Percentiles rank a stretch among this genome's conserved stretches.
Conservation (phyloP, 2,113 vertebrate genomes). For the Pipra filicauda region DNA sequence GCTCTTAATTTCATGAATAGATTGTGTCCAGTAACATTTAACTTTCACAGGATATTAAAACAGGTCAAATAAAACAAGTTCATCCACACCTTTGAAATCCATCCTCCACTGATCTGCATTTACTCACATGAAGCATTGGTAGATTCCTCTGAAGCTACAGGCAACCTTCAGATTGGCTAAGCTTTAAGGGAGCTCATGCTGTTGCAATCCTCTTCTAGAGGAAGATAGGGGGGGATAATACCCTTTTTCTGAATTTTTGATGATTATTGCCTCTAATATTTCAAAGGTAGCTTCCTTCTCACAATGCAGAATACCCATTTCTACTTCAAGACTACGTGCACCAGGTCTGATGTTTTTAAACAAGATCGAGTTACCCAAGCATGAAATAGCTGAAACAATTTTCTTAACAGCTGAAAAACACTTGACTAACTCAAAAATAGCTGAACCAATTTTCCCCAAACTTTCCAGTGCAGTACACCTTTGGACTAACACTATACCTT, state of each 20-base stretch:
- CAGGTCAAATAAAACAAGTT: background rate
- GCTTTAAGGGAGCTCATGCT: background rate
- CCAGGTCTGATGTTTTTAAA: conserved; percentile 60
- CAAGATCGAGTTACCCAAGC: conserved; percentile 2
- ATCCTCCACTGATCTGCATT: background rate
- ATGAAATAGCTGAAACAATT: conserved; percentile 63
- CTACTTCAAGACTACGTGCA: conserved; percentile 1
- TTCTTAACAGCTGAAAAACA: conserved; percentile 72
- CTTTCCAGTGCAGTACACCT: conserved; percentile 45
- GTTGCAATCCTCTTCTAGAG: background rate
- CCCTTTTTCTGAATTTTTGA: background rate
- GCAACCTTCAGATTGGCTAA: background rate
- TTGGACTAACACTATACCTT: conserved; percentile 7
- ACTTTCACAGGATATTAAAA: background rate
- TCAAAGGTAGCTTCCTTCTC: conserved; percentile 8
- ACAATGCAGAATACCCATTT: background rate
- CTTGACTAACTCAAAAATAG: conserved; percentile 64
- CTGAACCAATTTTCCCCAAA: conserved; percentile 62
- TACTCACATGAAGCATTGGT: background rate
- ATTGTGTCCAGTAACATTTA: background rate
- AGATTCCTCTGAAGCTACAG: background rate
- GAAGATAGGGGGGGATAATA: background rate
- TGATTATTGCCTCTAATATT: background rate
- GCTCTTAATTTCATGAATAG: background rate
- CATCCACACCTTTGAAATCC: background rate